Evolutionary conservation across 2,888 invertebrate species (phyloP), one percentile per base, ranked within the genome.

Genomic region (Dione vanillae): DNA sequence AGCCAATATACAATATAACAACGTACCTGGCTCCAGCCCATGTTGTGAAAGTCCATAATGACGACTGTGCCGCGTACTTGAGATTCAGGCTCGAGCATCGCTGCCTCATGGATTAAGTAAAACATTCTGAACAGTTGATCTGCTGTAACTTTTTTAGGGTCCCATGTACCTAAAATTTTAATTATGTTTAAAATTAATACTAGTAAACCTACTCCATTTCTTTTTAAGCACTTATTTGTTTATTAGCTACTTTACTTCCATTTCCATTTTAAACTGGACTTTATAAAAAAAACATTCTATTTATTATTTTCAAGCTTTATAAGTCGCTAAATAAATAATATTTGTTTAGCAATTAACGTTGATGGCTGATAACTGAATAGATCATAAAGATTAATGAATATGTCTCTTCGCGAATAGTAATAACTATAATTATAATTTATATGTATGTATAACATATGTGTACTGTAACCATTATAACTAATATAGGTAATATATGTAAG

Each of bases 61-160:
- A 97, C 97, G 11, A 97, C 96, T 8, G 95, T 95, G 20, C 97
- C 97, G 47, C 95, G 94, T n/a, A 97, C 95, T 88, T 97, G 97
- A 0, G 96, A 96, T 87, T 96, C 96, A 0, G 96, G 96, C 77
- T 90, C 90, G 76, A 90, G 74, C 80, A 96, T 93, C n/a, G 97
- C 97, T 0, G 96, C 95, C 79, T 96, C 94, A 84, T 97, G 97
- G 75, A 97, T 95, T 79, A 97, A 89, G 85, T 97, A 97, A 83
- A 97, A 96, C 80, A 97, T 89, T 75, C 96, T 94, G 89, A 97
- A 97, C 78, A 97, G 85, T 83, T 96, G 96, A 81, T 97, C 97
- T 0, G 96, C 94, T 54, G 88, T 94, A 75, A 97, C 95, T 77
- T 95, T 94, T 72, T 95, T 95, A 0, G 97, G 96, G 83, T 97